phyloP scores from a whole-genome alignment of 2,888 invertebrate species.

The Abscondita cerata region DNA sequence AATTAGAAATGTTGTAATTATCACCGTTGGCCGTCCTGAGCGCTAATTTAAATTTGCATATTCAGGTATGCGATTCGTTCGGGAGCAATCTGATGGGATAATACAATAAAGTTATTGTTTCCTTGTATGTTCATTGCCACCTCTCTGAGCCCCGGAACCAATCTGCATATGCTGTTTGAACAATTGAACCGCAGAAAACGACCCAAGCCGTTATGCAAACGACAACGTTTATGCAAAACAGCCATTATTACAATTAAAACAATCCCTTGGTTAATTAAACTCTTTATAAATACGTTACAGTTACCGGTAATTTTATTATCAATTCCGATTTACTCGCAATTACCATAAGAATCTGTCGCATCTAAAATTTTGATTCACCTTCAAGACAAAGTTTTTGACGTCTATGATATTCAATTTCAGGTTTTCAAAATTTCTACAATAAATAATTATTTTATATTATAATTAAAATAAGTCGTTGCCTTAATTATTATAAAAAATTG shows the following conservation, averaged over 20 bases:
- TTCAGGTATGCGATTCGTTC: slow-evolving; percentile 48
- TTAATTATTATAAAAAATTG: too few species aligned
- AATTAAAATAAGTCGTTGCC: too few species aligned
- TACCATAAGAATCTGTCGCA: too few species aligned
- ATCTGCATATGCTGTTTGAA: slow-evolving; percentile 49
- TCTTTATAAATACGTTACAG: too few species aligned
- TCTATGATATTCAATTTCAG: too few species aligned
- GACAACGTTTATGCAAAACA: slow-evolving; percentile 41
- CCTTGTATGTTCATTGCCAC: slow-evolving; percentile 49
- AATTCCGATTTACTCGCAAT: too few species aligned
- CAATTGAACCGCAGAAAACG: slow-evolving; percentile 31
- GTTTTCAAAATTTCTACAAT: too few species aligned
- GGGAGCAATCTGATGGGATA: slow-evolving; percentile 34
- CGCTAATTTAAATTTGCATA: slow-evolving; percentile 54
- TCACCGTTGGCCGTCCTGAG: slow-evolving; percentile 41
- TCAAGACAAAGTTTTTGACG: too few species aligned
- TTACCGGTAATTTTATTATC: background rate
- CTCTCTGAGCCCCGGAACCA: slow-evolving; percentile 54
- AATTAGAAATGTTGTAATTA: slow-evolving; percentile 47
- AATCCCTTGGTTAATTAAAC: slow-evolving; percentile 6
- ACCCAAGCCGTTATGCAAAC: slow-evolving; percentile 40
- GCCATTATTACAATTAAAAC: slow-evolving; percentile 45
- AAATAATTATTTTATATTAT: too few species aligned
- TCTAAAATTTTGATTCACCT: too few species aligned
- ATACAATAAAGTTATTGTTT: slow-evolving; percentile 51